Percentiles rank a stretch among this genome's conserved stretches.
phyloP scores from a whole-genome alignment of 2,113 vertebrate genomes.

The Puffinus mauretanicus region DNA sequence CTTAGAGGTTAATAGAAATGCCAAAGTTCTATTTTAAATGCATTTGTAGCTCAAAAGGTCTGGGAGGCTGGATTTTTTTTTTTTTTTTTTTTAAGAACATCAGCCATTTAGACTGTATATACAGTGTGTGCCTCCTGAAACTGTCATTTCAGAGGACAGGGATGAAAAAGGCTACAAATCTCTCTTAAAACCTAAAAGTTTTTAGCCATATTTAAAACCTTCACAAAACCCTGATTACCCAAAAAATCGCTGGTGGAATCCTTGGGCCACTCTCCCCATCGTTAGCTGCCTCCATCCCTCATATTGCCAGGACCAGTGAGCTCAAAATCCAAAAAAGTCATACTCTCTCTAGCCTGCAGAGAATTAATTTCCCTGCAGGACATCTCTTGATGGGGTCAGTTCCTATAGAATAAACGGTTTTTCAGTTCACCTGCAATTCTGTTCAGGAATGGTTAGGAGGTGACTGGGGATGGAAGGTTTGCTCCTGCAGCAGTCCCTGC shows the following conservation, averaged over 20 bases:
- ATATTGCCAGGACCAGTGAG: not conserved
- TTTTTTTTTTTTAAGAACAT: not conserved
- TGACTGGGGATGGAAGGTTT: not conserved
- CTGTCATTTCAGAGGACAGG: not conserved
- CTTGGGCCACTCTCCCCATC: fast-evolving
- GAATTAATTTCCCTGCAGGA: not conserved
- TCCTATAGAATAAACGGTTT: not conserved
- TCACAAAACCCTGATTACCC: not conserved
- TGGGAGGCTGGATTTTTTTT: fast-evolving
- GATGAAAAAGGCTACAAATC: not conserved
- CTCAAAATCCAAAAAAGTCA: not conserved
- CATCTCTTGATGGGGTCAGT: not conserved
- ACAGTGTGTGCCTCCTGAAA: not conserved
- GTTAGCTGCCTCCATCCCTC: not conserved
- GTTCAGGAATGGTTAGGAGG: not conserved
- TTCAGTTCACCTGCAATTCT: not conserved
- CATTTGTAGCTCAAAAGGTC: not conserved
- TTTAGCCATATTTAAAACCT: not conserved
- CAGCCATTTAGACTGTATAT: not conserved
- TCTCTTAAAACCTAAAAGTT: not conserved
- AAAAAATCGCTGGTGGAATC: not conserved
- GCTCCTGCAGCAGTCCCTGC: not conserved
- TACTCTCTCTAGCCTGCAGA: not conserved
- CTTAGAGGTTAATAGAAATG: not conserved
- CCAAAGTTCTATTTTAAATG: not conserved